A percentile compares a stretch with the other conserved stretches of the same genome.
Evolutionary conservation across 2,888 invertebrate species (phyloP).

Genomic region (Polydrusus tereticollis): DNA sequence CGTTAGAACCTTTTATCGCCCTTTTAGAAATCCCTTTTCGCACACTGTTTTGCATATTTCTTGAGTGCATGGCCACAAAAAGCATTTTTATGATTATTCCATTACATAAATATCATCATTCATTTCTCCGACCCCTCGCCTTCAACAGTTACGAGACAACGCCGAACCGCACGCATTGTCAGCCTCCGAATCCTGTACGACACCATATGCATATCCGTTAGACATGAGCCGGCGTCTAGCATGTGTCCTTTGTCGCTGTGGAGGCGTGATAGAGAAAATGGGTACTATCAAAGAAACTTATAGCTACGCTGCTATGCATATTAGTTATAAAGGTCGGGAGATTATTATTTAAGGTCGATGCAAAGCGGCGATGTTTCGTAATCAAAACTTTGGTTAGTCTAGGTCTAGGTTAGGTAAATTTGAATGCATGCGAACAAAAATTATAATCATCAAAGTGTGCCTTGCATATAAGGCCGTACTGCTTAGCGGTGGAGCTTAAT

Average conservation of each 20-base stretch:
- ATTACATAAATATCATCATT: constrained; percentile 42
- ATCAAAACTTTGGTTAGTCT: too few species aligned
- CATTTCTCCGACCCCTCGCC: constrained; percentile 26
- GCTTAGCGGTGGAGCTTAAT: too few species aligned
- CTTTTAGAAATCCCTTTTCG: constrained; percentile 13
- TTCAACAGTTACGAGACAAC: constrained; percentile 42
- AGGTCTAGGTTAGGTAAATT: too few species aligned
- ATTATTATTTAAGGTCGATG: constrained; percentile 5
- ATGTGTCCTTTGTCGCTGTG: constrained; percentile 11
- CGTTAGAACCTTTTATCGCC: constrained; percentile 8
- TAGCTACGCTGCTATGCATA: neutral
- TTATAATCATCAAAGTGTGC: too few species aligned
- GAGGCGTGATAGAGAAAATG: neutral
- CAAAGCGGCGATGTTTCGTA: too few species aligned
- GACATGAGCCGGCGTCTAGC: constrained; percentile 4
- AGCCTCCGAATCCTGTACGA: constrained; percentile 35
- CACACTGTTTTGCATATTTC: constrained; percentile 26
- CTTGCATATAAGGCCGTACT: too few species aligned
- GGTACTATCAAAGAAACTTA: too few species aligned
- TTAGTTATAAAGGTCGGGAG: neutral
- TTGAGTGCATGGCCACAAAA: constrained; percentile 18
- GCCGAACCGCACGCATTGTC: constrained; percentile 41
- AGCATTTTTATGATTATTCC: constrained; percentile 37
- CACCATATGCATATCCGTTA: constrained; percentile 41
- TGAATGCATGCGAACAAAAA: too few species aligned